phyloP scores from a whole-genome alignment of 2,888 invertebrate genomes.

The Masnerella sp. region DNA sequence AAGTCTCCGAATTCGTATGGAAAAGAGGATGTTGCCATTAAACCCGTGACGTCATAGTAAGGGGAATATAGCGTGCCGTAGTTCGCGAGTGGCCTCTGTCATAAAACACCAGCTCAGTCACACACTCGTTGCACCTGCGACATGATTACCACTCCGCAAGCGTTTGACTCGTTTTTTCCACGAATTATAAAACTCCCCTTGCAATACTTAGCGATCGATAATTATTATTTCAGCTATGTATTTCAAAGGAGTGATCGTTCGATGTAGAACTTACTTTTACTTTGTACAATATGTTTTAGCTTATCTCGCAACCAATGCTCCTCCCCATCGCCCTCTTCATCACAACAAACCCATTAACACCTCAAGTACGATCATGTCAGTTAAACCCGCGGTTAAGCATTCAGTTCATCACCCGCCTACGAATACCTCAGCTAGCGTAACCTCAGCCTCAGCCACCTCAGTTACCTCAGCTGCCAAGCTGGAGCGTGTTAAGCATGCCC shows the following conservation, averaged over 20 bases:
- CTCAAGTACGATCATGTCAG: slow-evolving; percentile 64
- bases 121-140: slow-evolving; percentile 27
- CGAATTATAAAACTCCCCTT: not conserved
- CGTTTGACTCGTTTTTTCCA: slow-evolving; percentile 7
- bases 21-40: slow-evolving; percentile 19
- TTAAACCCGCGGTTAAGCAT: slow-evolving; percentile 72
- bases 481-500: slow-evolving; percentile 72
- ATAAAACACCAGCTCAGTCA: slow-evolving; percentile 25
- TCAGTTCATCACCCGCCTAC: slow-evolving; percentile 71
- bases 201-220: slow-evolving; percentile 17
- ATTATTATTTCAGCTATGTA: slow-evolving; percentile 9
- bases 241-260: not conserved
- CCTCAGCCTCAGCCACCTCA: slow-evolving; percentile 64
- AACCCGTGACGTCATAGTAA: slow-evolving; percentile 20
- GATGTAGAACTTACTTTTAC: slow-evolving; percentile 46
- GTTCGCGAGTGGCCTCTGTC: slow-evolving; percentile 16
- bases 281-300: slow-evolving; percentile 80
- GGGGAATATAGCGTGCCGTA: slow-evolving; percentile 24
- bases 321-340: slow-evolving; percentile 80
- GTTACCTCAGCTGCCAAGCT: slow-evolving; percentile 69
- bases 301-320: slow-evolving; percentile 86
- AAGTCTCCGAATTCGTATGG: too few relatives aligned
- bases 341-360: slow-evolving; percentile 72
- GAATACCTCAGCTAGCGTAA: slow-evolving; percentile 62
- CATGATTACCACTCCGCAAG: slow-evolving; percentile 8